Conservation (phyloP, 2,113 vertebrate genomes). For the Chaetops frenatus region DNA sequence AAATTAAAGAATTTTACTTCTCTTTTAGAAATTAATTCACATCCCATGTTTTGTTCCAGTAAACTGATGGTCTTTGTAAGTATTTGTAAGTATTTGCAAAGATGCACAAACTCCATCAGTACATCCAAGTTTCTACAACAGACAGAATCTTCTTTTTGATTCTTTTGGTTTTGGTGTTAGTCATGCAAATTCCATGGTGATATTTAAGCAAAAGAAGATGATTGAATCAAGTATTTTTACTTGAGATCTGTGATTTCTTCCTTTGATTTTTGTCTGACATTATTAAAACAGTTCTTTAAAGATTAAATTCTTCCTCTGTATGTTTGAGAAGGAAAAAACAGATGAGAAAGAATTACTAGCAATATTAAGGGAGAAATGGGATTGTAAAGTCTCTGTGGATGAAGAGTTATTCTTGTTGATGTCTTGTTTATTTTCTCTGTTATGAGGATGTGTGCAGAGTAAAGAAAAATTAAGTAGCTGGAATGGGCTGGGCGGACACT, state of each 20-base stretch:
- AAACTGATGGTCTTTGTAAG: neutral
- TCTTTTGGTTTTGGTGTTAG: neutral
- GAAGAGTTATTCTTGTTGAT: neutral
- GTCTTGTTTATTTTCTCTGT: neutral
- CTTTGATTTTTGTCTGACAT: neutral
- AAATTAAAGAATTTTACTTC: neutral
- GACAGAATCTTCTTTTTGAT: neutral
- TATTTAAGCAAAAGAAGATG: neutral
- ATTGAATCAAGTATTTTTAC: neutral
- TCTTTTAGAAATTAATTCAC: neutral
- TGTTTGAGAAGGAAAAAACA: neutral
- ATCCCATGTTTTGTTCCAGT: neutral
- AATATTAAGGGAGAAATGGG: neutral
- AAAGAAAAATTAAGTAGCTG: neutral
- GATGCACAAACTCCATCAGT: neutral
- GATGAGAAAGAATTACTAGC: neutral
- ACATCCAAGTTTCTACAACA: neutral
- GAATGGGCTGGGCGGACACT: neutral
- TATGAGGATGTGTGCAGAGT: neutral
- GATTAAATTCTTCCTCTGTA: neutral
- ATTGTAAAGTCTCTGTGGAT: neutral
- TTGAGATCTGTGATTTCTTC: neutral
- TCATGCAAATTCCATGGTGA: neutral
- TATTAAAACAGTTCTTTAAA: constrained; percentile 3
- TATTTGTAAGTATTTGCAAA: neutral